Base-by-base conservation (phyloP, 2,797 vertebrate species). In the Cichlasoma orientale region DNA sequence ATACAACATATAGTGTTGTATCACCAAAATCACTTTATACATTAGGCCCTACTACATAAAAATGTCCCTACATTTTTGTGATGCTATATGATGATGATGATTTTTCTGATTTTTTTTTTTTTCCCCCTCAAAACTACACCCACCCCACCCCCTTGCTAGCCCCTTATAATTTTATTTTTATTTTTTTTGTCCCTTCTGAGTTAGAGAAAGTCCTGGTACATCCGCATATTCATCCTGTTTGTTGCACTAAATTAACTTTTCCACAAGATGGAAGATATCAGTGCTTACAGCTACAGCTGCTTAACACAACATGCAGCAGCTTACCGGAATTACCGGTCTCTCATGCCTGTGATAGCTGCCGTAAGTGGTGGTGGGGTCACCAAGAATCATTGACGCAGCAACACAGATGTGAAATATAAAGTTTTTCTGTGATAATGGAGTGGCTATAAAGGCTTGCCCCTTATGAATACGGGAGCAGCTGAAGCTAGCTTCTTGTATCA, bases 381-480 rank as follows among this genome's bases (percentile, higher is more conserved):
- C 68, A 41, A 72, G 23, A 53, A 52, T 66, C 74, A 11, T 56
- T 56, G 7, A 38, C 13, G 3, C 18, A 52, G 21, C 21, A 57
- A 33, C 13, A 44, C 6, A 41, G 31, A 27, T 75, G 38, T 56
- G 25, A 53, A 73, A 78, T 16, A 79, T 19, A 16, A 78, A 80
- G 16, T 7, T 16, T 7, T 56, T 36, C 13, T 25, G 36, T 52
- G 7, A 10, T 74, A 72, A 53, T 76, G 18, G 19, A 75, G 13
- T 63, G n/a, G 33, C 61, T 66, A 47, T 9, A 47, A 7, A 4
- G 4, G 19, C n/a, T 50, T 50, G 9, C 7, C 31, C 31, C 31
- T 8, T 33, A 18, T 50, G 18, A 50, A 50, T 8, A 50, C 8
- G 1, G 47, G 18, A 50, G 47, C 44, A 47, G 44, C 16, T 47